A percentile compares a stretch with the other conserved stretches of the same genome.
Conservation (phyloP, 2,888 invertebrate genomes). For the Sussaba pulchella region DNA sequence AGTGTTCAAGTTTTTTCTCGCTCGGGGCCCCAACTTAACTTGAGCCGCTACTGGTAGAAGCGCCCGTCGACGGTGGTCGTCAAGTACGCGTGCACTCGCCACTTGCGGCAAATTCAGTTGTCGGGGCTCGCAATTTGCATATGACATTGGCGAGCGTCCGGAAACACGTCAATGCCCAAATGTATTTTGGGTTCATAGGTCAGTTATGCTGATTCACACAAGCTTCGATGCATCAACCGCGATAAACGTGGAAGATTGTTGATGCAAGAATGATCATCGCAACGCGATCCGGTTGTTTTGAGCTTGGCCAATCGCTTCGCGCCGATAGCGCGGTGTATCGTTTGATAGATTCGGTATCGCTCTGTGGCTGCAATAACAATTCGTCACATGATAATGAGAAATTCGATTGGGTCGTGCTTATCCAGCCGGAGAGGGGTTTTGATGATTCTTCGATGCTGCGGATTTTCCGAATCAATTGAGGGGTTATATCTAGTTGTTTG, state of each 20-base stretch:
- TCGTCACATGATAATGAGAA: conserved; percentile 10
- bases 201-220: neutral
- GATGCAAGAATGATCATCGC: neutral
- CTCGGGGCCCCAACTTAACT: too few relatives aligned
- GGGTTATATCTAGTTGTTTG: too few relatives aligned
- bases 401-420: neutral
- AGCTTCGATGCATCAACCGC: neutral
- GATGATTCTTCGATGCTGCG: neutral
- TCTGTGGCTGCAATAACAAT: conserved; percentile 31
- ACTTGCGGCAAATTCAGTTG: neutral
- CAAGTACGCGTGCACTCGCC: conserved; percentile 56
- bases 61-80: conserved; percentile 29
- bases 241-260: conserved; percentile 5
- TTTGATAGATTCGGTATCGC: conserved; percentile 8
- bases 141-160: neutral
- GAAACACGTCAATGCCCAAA: conserved; percentile 8
- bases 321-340: neutral
- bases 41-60: neutral
- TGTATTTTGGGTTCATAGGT: conserved; percentile 34
- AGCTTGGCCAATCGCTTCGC: conserved; percentile 7
- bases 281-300: neutral
- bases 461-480: too few relatives aligned
- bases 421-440: too few relatives aligned
- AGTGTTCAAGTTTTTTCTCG: too few relatives aligned
- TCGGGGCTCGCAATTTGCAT: conserved; percentile 9